Conservation (phyloP, 2,113 vertebrate species). For the Martes martes region DNA sequence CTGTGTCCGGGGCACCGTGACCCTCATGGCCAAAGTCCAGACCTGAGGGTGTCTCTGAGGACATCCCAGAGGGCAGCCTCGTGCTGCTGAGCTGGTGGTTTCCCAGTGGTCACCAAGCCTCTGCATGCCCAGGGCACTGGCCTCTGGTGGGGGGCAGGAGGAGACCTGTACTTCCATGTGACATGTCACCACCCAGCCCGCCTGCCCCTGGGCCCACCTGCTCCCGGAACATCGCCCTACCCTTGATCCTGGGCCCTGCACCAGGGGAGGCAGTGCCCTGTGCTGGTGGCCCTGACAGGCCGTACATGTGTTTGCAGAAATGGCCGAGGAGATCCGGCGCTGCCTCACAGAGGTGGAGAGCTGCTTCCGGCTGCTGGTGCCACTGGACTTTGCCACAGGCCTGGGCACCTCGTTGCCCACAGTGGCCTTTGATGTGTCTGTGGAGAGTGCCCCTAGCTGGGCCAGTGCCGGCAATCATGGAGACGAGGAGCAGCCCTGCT, state of each 20-base stretch:
- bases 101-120: background rate
- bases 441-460: accelerated
- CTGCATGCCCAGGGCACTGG: background rate
- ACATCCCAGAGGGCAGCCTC: background rate
- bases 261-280: background rate
- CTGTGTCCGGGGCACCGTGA: accelerated
- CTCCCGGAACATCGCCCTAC: background rate
- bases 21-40: background rate
- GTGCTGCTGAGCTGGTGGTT: accelerated
- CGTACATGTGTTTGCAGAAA: conserved; percentile 77
- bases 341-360: conserved; percentile 91
- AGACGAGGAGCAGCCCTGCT: conserved; percentile 88
- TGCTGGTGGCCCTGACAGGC: accelerated
- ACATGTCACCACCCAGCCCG: background rate
- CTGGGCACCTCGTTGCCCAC: accelerated
- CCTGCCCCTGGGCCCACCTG: background rate
- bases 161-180: background rate
- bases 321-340: conserved; percentile 83
- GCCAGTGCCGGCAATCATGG: accelerated
- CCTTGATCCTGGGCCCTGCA: background rate
- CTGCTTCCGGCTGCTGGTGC: conserved; percentile 90
- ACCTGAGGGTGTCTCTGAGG: background rate
- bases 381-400: conserved; percentile 76
- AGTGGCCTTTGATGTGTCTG: accelerated
- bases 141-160: background rate